These are phyloP conservation scores for Myanophis thanlyinensis DNA, from an alignment of 2,113 vertebrate species.

Conservation along the genomic window DNA sequence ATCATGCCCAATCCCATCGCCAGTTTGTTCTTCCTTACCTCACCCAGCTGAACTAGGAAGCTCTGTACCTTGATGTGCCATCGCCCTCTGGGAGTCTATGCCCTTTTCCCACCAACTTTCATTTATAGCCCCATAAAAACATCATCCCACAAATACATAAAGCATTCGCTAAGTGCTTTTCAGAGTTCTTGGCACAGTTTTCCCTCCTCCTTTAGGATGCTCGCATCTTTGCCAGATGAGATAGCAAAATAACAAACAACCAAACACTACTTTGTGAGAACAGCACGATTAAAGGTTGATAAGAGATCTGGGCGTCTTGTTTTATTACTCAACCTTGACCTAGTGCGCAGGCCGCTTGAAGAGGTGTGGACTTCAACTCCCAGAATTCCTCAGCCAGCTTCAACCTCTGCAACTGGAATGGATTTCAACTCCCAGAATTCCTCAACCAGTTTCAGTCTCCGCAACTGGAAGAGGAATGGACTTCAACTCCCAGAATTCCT, in stretches of 20 bases:
- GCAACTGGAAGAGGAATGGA: too few species aligned
- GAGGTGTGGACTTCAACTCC: too few species aligned
- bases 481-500: too few species aligned
- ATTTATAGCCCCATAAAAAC: not conserved
- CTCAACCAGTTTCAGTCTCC: too few species aligned
- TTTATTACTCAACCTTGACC: not conserved
- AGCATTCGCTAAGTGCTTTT: not conserved
- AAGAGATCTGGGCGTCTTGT: not conserved
- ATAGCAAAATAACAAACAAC: not conserved
- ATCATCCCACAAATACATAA: too few species aligned
- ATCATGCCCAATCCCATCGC: not conserved
- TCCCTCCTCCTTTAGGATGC: not conserved
- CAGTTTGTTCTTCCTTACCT: not conserved
- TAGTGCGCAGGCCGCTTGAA: not conserved
- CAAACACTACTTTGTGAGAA: not conserved
- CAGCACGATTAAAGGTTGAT: not conserved
- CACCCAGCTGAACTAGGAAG: not conserved
- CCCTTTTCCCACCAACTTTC: not conserved
- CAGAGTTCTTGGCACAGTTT: not conserved
- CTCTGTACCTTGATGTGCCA: not conserved
- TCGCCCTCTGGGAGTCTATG: not conserved
- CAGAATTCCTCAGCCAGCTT: not conserved
- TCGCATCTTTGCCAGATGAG: not conserved
- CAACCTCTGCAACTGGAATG: not conserved
- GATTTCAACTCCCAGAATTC: not conserved